Evolutionary conservation across 1,140 invertebrate species (phyloP).

Genomic region (Cyrtorhinus lividipennis): DNA sequence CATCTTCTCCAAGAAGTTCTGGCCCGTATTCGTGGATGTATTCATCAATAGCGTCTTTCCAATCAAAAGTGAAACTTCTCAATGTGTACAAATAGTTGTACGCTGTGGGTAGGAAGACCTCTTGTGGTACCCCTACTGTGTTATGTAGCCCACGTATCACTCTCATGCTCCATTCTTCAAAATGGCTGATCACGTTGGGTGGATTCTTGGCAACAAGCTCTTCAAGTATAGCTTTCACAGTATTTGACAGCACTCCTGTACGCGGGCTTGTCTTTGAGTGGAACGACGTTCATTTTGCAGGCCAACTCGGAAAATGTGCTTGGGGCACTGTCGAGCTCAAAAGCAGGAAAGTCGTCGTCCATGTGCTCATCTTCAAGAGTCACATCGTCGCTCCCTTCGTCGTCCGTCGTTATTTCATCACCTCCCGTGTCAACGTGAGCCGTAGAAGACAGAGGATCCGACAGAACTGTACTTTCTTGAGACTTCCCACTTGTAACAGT

Average conservation of each 20-base stretch:
- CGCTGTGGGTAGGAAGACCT: background rate
- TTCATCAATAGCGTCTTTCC: background rate
- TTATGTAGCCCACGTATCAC: background rate
- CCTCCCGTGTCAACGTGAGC: no score
- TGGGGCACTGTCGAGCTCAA: background rate
- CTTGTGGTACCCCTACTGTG: background rate
- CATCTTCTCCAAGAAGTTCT: constrained; percentile 1
- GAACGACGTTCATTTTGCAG: background rate
- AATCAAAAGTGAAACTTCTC: background rate
- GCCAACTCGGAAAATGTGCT: background rate
- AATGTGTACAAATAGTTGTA: background rate
- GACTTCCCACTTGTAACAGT: no score
- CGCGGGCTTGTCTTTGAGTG: background rate
- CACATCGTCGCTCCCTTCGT: no score
- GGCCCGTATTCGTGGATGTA: background rate
- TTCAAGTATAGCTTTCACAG: constrained; percentile 6
- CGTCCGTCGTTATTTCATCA: no score
- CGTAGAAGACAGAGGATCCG: no score
- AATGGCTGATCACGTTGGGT: background rate
- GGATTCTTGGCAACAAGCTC: background rate
- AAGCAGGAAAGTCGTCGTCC: background rate
- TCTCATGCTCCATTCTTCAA: constrained; percentile 6
- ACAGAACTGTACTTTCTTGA: no score
- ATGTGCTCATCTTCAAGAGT: background rate
- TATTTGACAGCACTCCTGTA: background rate